Conservation (phyloP, 1,140 invertebrate species). For the Drosophila dunni region DNA sequence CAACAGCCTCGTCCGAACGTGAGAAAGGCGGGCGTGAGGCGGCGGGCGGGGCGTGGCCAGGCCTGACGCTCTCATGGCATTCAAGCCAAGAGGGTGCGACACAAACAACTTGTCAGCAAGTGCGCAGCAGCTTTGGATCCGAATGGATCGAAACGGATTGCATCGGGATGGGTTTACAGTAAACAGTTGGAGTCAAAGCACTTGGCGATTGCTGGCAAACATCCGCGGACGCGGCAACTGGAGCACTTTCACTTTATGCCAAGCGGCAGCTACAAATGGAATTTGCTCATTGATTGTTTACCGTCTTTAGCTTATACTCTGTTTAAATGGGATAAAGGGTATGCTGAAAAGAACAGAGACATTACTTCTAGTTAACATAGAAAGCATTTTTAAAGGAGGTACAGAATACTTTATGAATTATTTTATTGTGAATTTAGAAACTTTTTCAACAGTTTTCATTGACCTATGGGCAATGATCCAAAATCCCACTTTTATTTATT, state of each 20-base stretch:
- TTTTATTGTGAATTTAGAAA: too few species aligned
- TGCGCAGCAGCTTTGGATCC: slow-evolving; percentile 45
- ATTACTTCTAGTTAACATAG: too few species aligned
- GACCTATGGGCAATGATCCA: not conserved
- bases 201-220: slow-evolving; percentile 59
- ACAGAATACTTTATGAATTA: too few species aligned
- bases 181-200: slow-evolving; percentile 67
- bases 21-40: slow-evolving; percentile 43
- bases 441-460: too few species aligned
- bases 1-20: slow-evolving; percentile 40
- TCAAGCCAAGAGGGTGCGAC: slow-evolving; percentile 53
- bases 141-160: not conserved
- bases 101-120: slow-evolving; percentile 76
- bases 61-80: slow-evolving; percentile 45
- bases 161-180: slow-evolving; percentile 34
- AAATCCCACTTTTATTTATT: not conserved
- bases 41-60: slow-evolving; percentile 42
- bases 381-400: too few species aligned
- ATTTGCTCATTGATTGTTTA: slow-evolving; percentile 74
- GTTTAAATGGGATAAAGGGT: not conserved
- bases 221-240: slow-evolving; percentile 72
- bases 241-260: slow-evolving; percentile 80
- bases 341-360: not conserved
- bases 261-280: slow-evolving; percentile 63
- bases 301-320: slow-evolving; percentile 36